Evolutionary conservation across 1,140 invertebrate species (phyloP).

Genomic region (Lethocerus indicus): DNA sequence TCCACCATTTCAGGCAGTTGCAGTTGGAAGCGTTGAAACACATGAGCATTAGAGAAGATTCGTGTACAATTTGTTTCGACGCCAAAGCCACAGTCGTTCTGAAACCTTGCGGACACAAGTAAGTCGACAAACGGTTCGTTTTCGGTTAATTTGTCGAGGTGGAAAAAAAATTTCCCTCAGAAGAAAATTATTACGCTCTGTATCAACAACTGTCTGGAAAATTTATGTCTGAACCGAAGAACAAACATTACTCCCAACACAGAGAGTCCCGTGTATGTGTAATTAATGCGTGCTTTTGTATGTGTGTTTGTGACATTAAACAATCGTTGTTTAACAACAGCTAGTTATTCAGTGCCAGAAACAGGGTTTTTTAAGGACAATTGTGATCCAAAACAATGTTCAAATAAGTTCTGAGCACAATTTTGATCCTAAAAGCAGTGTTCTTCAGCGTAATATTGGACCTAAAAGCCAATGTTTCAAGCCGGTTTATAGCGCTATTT

Average conservation of each 20-base stretch:
- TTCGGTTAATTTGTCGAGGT: conserved; percentile 5
- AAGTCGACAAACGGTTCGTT: conserved; percentile 21
- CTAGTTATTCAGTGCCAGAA: too few species aligned
- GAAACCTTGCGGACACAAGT: conserved; percentile 66
- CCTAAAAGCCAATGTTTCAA: too few species aligned
- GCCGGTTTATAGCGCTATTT: too few species aligned
- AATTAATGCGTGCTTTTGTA: background rate
- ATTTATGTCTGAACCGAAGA: background rate
- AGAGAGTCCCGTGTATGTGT: background rate
- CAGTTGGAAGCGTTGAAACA: conserved; percentile 53
- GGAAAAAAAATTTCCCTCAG: conserved; percentile 1
- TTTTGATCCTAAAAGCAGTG: too few species aligned
- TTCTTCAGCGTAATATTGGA: too few species aligned
- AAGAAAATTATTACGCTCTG: background rate
- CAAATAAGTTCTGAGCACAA: too few species aligned
- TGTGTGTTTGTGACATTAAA: background rate
- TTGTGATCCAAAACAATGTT: too few species aligned
- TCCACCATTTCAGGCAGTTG: conserved; percentile 39
- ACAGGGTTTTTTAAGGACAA: too few species aligned
- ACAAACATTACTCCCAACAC: background rate
- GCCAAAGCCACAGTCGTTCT: conserved; percentile 53
- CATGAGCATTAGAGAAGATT: conserved; percentile 63
- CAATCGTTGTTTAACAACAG: too few species aligned
- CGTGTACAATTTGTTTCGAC: conserved; percentile 79
- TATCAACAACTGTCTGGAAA: background rate